Evolutionary conservation across 2,888 invertebrate genomes (phyloP), one percentile per base, ranked within the genome.

Genomic region (Lithophane socia): DNA sequence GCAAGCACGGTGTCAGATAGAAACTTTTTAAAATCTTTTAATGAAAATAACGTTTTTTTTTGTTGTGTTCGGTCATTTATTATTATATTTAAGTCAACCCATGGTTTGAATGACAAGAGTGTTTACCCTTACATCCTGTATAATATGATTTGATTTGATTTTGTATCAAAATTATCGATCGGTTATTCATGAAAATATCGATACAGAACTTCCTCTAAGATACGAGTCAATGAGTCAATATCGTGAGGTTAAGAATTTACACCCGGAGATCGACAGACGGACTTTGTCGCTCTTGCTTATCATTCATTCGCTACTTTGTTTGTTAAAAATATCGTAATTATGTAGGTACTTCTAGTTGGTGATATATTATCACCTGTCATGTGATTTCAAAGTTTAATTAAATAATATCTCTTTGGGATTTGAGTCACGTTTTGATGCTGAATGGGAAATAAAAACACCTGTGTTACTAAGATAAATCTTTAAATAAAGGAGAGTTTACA

Each of bases 181-280:
- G 2, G 10, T 58, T 54, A 61, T 54, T 58, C 0, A 58, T 70
- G n/a, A 29, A 61, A 60, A 56, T 60, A 66, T 58, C n/a, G 4
- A 24, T 49, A 18, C 0, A 54, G 49, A 60, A 63, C 76, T 71
- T 81, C 82, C 82, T 75, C 13, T 1, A 37, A 44, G 49, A 61
- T 66, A 49, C 18, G 0, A 42, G 9, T 13, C 10, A 47, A 5
- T 72, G 37, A 82, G 8, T 82, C 83, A 82, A 70, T 77, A 68
- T 64, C 66, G 24, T 24, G 58, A 76, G 90, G 90, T 90, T 85
- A 90, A 87, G 67, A 66, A 89, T 89, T 67, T 86, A 84, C 82
- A 85, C 90, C 89, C 90, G 89, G 89, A 89, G 75, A 68, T 85
- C n/a, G 42, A 16, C 8, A 10, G 8, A 1, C 18, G 80, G 80